These are phyloP conservation scores for Todiramphus saurophagus DNA, from an alignment of 2,113 vertebrate species.

Conservation along the genomic window DNA sequence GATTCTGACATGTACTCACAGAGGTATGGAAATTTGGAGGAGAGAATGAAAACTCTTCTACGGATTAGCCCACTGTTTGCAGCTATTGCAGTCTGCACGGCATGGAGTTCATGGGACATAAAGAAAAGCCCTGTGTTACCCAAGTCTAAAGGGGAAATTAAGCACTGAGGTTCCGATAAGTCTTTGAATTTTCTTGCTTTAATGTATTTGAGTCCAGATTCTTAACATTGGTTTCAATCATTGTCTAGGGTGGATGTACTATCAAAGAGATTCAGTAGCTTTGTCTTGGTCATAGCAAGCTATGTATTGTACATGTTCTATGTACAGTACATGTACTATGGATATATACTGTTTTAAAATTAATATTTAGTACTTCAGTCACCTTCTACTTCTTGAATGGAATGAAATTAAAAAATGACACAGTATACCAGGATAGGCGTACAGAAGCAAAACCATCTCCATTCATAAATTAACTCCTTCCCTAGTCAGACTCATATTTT, in stretches of 20 bases:
- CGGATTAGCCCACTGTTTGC: accelerated
- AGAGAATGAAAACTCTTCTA: neutral
- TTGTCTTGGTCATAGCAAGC: neutral
- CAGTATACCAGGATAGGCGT: neutral
- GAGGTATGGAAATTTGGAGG: neutral
- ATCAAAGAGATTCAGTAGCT: neutral
- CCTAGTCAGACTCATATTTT: neutral
- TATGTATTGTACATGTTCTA: neutral
- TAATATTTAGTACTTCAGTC: neutral
- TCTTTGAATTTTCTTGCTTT: neutral
- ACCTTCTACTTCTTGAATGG: neutral
- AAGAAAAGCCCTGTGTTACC: neutral
- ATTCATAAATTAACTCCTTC: constrained; percentile 38
- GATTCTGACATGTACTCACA: neutral
- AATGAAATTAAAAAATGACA: neutral
- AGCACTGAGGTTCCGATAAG: neutral
- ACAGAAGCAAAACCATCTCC: constrained; percentile 4
- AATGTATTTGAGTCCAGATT: neutral
- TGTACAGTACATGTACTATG: neutral
- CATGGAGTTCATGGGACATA: neutral
- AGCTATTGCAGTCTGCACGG: neutral
- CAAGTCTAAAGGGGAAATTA: neutral
- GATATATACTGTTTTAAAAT: neutral
- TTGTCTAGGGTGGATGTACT: neutral
- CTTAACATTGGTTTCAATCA: neutral